Base-by-base conservation (phyloP, 2,113 vertebrate genomes). In the Numida meleagris region DNA sequence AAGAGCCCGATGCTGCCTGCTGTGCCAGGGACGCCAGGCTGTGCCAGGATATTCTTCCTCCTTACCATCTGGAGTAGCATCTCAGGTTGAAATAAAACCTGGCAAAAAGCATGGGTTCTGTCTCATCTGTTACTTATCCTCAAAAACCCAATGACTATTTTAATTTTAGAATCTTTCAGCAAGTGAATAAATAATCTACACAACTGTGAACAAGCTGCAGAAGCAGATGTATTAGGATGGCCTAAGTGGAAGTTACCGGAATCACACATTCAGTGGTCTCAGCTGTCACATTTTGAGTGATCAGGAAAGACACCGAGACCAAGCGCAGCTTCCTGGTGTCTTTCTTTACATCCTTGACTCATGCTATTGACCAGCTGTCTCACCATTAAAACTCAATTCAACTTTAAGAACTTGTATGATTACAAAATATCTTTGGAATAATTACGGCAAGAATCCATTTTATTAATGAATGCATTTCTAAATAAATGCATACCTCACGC, bases 31-130 rank as follows among this genome's bases (percentile, higher is more conserved):
- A 92, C 92, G 81, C 40, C 65, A 40, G 92, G 42, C 68, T 86
- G 80, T 59, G 77, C 90, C 84, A 89, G 93, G 94, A 58, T 85
- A 63, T 34, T 93, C 17, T 87, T 82, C 86, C 82, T 91, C 65
- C 72, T 67, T 43, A 75, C 89, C 91, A 89, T 78, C 87, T 96
- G 89, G 76, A 94, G 72, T 1, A 67, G 79, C 31, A 48, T 23
- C 57, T 86, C 76, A 13, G 61, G 89, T 18, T 88, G 79, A 82
- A 86, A 67, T 67, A 51, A 92, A 93, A 62, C 23, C 82, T 80
- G 38, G 65, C 72, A 74, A n/a, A 95, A 82, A 40, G 67, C 77
- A 82, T 1, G 21, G 65, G 91, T 86, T 74, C 46, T 43, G 34
- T 31, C 75, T 89, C 46, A 74, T 76, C 76, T 86, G 46, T 14